Base-by-base conservation (phyloP, 2,888 invertebrate genomes). In the Callyntrura guangdongensis region DNA sequence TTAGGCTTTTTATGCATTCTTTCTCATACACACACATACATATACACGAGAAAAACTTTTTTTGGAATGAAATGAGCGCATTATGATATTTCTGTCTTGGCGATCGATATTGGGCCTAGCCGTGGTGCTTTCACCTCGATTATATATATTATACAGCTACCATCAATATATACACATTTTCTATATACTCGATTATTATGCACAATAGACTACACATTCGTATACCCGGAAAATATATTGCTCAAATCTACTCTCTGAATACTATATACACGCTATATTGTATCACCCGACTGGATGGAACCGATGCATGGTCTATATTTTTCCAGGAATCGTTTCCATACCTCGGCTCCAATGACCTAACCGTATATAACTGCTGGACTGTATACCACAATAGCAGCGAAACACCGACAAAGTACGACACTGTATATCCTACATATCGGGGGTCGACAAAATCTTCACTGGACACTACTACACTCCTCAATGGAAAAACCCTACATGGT, bases 31-130 rank as follows among this genome's bases (percentile, higher is more conserved):
- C 6, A 36, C 36, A 25, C 12, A n/a, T n/a, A 45, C 11, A 45
- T 22, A 61, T 9, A 69, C 72, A n/a, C 49, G 53, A 36, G 11
- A 85, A 69, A 67, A 85, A 72, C 25, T 49, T 12, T 67, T 64
- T 83, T 25, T 64, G 64, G 47, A 61, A 72, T 77, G 81, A 81
- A 88, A 92, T 91, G 91, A 91, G 92, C 92, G 92, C 92, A 92
- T 92, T 92, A 91, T 91, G 92, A 88, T 92, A 92, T 92, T 92
- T 92, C 86, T 84, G 36, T 25, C 87, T 87, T 83, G 20, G 22
- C 85, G 90, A 92, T 92, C 92, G 90, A 92, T 92, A 92, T 27
- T 90, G 90, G 85, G 91, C 87, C 79, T 84, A 90, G 90, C 82
- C 86, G 27, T 77, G 49, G 83, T 56, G 82, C 87, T 88, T 88